Evolutionary conservation across 2,113 vertebrate species (phyloP).

Genomic region (Ellobius talpinus): DNA sequence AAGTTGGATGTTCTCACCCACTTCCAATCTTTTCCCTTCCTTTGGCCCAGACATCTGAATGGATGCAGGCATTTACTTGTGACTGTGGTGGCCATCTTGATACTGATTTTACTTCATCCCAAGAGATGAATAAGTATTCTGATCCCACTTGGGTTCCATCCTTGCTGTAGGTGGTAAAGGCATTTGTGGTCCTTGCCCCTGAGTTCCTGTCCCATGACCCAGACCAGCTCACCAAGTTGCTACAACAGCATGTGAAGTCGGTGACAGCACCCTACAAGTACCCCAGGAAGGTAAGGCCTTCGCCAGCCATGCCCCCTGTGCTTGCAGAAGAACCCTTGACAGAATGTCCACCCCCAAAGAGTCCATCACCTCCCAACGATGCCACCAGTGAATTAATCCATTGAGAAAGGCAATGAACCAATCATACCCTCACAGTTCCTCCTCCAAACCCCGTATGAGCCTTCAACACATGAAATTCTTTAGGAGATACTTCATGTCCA

Average conservation of each 20-base stretch:
- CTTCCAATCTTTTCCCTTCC: not conserved
- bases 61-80: not conserved
- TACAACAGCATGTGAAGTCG: slow-evolving; percentile 89
- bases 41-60: not conserved
- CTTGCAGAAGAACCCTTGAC: not conserved
- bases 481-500: not conserved
- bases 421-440: not conserved
- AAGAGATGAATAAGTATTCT: not conserved
- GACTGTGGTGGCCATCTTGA: not conserved
- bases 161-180: slow-evolving; percentile 89
- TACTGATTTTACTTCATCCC: not conserved
- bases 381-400: not conserved
- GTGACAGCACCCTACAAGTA: slow-evolving; percentile 92
- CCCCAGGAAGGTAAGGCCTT: slow-evolving; percentile 88
- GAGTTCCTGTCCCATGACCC: slow-evolving; percentile 78
- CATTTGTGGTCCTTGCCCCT: slow-evolving; percentile 88
- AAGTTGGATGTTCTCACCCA: not conserved
- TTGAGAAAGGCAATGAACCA: not conserved
- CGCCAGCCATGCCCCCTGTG: too few relatives aligned
- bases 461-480: too few relatives aligned
- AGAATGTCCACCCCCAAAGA: not conserved
- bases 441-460: not conserved
- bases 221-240: slow-evolving; percentile 84
- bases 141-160: not conserved
- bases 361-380: not conserved